A percentile compares a stretch with the other conserved stretches of the same genome.
Conservation (phyloP, 30 jellyfish, hydroid and myxozoan species). For the Turritopsis dohrnii region DNA sequence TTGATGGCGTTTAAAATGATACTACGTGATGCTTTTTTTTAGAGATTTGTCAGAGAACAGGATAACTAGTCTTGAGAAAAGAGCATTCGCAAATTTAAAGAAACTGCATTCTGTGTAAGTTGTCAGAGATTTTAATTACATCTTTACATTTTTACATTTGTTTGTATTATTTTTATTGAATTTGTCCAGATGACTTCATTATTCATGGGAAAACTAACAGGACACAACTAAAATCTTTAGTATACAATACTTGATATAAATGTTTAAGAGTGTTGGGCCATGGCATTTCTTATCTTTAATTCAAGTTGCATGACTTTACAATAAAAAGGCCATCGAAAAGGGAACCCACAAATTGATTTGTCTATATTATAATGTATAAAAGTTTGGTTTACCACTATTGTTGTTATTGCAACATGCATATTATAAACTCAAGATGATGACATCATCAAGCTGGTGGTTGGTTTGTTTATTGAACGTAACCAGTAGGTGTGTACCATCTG, state of each 20-base stretch:
- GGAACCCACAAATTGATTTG: background rate
- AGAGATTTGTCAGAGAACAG: conserved; percentile 8
- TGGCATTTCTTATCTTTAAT: too few species aligned
- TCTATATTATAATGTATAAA: background rate
- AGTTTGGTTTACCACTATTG: background rate
- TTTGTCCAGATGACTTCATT: background rate
- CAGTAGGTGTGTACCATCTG: background rate
- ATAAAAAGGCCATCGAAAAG: too few species aligned
- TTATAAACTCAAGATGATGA: background rate
- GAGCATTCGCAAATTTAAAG: conserved; percentile 6
- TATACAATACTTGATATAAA: too few species aligned
- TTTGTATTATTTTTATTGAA: background rate
- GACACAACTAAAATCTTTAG: too few species aligned
- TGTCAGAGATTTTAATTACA: background rate
- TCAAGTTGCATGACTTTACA: too few species aligned
- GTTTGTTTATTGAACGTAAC: background rate
- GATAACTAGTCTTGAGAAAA: background rate
- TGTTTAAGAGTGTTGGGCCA: too few species aligned
- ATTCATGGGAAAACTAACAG: too few species aligned
- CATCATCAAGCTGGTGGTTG: background rate
- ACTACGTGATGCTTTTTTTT: background rate
- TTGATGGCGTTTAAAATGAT: background rate
- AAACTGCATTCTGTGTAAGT: conserved; percentile 13
- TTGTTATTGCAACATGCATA: background rate
- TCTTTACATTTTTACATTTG: background rate